phyloP scores from a whole-genome alignment of 37 sponge, comb jelly and placozoan genomes.

The Chondrosia reniformis region DNA sequence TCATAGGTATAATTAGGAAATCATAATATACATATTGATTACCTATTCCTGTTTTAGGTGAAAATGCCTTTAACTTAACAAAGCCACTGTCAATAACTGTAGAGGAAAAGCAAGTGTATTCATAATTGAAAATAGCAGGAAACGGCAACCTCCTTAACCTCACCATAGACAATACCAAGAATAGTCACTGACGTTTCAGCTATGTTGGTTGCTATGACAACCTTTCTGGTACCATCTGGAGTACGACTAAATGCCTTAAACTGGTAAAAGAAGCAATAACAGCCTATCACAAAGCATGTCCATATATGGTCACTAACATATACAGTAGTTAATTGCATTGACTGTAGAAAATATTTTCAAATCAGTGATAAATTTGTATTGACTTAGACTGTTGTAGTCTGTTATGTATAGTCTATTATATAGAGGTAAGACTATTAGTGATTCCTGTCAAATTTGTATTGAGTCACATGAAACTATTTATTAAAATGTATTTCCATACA shows the following conservation, averaged over 20 bases:
- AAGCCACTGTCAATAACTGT: slow-evolving; percentile 92
- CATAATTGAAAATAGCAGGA: background rate
- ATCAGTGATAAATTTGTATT: too few relatives aligned
- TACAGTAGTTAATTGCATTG: too few relatives aligned
- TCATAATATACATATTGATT: too few relatives aligned
- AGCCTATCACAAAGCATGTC: too few relatives aligned
- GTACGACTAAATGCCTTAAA: slow-evolving; percentile 29
- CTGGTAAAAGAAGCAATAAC: background rate
- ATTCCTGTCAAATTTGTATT: too few relatives aligned
- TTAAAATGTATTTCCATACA: too few relatives aligned
- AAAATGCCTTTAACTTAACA: slow-evolving; percentile 81
- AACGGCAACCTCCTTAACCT: background rate
- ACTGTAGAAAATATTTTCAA: too few relatives aligned
- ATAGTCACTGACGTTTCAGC: slow-evolving; percentile 94
- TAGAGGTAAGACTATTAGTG: too few relatives aligned
- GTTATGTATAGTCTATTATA: too few relatives aligned
- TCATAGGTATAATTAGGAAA: too few relatives aligned
- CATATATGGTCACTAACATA: background rate
- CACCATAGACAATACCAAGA: slow-evolving; percentile 85
- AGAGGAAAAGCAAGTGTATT: background rate
- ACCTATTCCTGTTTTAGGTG: slow-evolving; percentile 69
- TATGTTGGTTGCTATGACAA: slow-evolving; percentile 90
- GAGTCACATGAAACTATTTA: too few relatives aligned
- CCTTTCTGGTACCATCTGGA: slow-evolving; percentile 48
- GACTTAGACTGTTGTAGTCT: too few relatives aligned